These are phyloP conservation scores for Pinna nobilis DNA, from an alignment of 1,140 invertebrate genomes.

Conservation along the genomic window DNA sequence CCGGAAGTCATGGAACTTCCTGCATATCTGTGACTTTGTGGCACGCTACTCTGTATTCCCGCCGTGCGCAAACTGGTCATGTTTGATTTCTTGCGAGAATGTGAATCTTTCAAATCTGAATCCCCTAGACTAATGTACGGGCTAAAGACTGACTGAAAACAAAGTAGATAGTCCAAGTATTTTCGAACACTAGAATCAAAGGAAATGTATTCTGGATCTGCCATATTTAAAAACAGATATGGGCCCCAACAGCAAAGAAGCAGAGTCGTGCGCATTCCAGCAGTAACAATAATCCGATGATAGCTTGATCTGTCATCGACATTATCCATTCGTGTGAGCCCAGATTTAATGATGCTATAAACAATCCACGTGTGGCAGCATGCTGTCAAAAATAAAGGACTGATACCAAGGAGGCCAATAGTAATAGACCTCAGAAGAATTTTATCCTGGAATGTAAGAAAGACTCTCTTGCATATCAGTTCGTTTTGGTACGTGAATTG, in stretches of 20 bases:
- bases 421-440: neutral
- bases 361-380: conserved; percentile 35
- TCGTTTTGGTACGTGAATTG: neutral
- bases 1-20: conserved; percentile 34
- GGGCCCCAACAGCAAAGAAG: conserved; percentile 22
- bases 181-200: neutral
- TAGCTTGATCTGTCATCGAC: conserved; percentile 25
- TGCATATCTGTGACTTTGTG: neutral
- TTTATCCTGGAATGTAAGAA: neutral
- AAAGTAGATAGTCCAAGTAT: conserved; percentile 26
- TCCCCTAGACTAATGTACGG: conserved; percentile 35
- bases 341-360: conserved; percentile 9
- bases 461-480: too few species aligned
- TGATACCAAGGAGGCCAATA: conserved; percentile 4
- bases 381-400: conserved; percentile 15
- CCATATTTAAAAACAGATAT: conserved; percentile 6
- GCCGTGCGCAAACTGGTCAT: neutral
- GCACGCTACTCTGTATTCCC: conserved; percentile 22
- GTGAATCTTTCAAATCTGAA: conserved; percentile 34
- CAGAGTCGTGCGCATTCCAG: conserved; percentile 23
- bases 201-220: neutral
- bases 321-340: conserved; percentile 16
- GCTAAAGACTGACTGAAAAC: conserved; percentile 28
- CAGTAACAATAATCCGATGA: conserved; percentile 22
- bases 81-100: neutral